Evolutionary conservation across 1,140 invertebrate species (phyloP), one percentile per base, ranked within the genome.

Genomic region (Ganaspis sp.): DNA sequence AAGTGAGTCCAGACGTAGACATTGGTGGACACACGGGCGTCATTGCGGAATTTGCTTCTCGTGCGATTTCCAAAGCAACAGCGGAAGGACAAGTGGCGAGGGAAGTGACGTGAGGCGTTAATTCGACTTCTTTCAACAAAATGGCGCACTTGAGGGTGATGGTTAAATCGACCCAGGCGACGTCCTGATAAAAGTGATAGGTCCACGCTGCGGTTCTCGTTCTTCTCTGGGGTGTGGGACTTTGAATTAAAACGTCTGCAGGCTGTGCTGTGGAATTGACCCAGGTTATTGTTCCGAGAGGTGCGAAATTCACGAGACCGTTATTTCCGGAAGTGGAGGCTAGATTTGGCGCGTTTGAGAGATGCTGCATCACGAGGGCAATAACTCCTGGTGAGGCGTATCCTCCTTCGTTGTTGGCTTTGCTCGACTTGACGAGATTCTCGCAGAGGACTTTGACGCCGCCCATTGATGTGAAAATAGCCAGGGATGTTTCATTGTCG

Each of bases 141-240:
- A 98, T 94, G n/a, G 97, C 96, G 87, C 96, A 97, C 0, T 97
- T 97, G 80, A 98, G 89, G n/a, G 94, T 95, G 21, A 98, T 93
- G 6, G 94, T 96, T 6, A 98, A 92, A 87, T 98, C 96, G 0
- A 98, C 95, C 91, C 95, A 96, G 9, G 94, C 94, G 90, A 98
- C 97, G 82, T 97, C 96, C 0, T 96, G 96, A 90, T 97, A 97
- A 91, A 97, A 98, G 89, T 98, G 96, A 90, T 98, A 97, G 38
- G 96, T 96, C 96, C 97, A 98, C 53, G 97, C 95, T 1, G 97
- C 95, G 8, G 96, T 96, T 72, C 97, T 92, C 0, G 97, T 95
- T 79, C 97, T 91, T 79, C 96, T 92, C 81, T 97, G 96, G 29
- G 96, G 95, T 9, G 95, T 93, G 0, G 90, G 93, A 84, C 92